Evolutionary conservation across 2,888 invertebrate genomes (phyloP), one percentile per base, ranked within the genome.

Genomic region (Cancer borealis): DNA sequence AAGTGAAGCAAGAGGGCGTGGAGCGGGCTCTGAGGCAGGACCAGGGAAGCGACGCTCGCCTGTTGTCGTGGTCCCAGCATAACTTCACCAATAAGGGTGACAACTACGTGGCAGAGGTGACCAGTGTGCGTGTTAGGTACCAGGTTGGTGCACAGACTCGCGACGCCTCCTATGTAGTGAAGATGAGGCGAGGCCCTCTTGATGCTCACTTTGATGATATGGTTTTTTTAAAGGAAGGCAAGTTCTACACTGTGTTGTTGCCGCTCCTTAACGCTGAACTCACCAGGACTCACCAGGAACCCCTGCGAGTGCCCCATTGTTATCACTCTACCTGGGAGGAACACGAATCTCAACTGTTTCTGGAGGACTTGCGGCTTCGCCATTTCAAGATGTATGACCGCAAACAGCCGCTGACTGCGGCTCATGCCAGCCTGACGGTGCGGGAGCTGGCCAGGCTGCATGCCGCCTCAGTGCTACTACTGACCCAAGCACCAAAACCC

Each of bases 91-190:
- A 60, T 45, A 91, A 88, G 54, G 93, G 93, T 0, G 93, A 93
- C 91, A 93, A 93, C 88, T 93, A 93, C 91, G 88, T 93, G 54
- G 91, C 91, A n/a, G 88, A 46, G 54, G 45, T 93, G 46, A 93
- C 91, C 30, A 88, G 93, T 46, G 93, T 91, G 30, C 30, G 66
- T 3, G 93, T 93, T 47, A 84, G 46, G 45, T 93, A 91, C 66
- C n/a, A 21, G 14, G 26, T 90, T 49, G 46, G 5, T 26, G 88
- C 14, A 3, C 84, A 84, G n/a, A 84, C 3, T 46, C 91, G 66
- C 73, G 12, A 91, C 54, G 84, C 89, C 5, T 84, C 91, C 17
- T 93, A 91, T 30, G 91, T 93, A 1, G 91, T 93, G 60, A 93
- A 93, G 91, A 66, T 93, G 60, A 89, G 90, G 60, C 93, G 54